Base-by-base conservation (phyloP, 2,888 invertebrate species). In the Rhorus exstirpatorius region DNA sequence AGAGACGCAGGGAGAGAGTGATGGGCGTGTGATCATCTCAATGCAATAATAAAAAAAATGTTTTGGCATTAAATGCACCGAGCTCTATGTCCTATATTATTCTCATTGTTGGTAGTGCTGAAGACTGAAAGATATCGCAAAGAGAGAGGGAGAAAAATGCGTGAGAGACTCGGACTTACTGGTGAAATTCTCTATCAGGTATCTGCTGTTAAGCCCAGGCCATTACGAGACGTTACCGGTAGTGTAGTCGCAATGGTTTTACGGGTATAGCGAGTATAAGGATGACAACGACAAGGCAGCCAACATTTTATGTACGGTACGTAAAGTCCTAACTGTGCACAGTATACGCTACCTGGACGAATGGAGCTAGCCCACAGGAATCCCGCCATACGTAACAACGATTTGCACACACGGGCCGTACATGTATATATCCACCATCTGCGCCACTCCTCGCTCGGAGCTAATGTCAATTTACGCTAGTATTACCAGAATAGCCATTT, bases 391-490 rank as follows among this genome's bases (percentile, higher is more conserved):
- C 63, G 53, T 63, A 60, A 21, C 46, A 35, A 75, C 60, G 71
- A 60, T 70, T 79, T 79, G 14, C 79, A 53, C 75, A 53, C 19
- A 65, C 67, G 31, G 24, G 17, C 26, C 19, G 12, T 24, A 49
- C 31, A 44, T 31, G 12, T 79, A 70, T 71, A 70, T 53, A 65
- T 67, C 72, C 58, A 67, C 77, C 76, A 72, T 75, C 53, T 38
- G 70, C 58, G 82, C 82, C 82, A 82, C 82, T 82, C 82, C 82
- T 82, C 77, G 77, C 78, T 81, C 81, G 65, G 68, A 80, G 83
- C 81, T 85, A 81, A 85, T 85, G 84, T 85, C 85, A 85, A 85
- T 85, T 85, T 85, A 85, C 83, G 83, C 78, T 84, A 79, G 85
- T 84, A 85, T 85, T 84, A 85, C 85, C 80, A 55, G 84, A 83